phyloP scores from a whole-genome alignment of 2,797 vertebrate species.

The Sciaenops ocellatus region DNA sequence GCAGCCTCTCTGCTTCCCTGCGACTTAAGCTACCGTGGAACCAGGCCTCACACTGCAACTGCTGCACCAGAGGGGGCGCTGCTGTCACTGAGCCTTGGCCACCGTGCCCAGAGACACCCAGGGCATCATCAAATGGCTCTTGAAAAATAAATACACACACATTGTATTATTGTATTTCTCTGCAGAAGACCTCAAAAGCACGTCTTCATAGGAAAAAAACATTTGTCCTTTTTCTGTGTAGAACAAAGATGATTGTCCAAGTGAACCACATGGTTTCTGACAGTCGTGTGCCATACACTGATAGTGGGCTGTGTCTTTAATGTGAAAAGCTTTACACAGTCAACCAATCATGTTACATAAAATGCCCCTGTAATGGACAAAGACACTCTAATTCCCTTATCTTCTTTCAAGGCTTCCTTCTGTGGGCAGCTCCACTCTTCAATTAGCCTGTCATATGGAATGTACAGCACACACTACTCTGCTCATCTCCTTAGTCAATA shows the following conservation, averaged over 20 bases:
- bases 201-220: neutral
- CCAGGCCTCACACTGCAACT: slow-evolving; percentile 93
- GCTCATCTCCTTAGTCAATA: slow-evolving; percentile 32
- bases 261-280: slow-evolving; percentile 17
- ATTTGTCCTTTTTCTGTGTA: slow-evolving; percentile 1
- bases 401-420: slow-evolving; percentile 42
- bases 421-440: slow-evolving; percentile 51
- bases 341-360: slow-evolving; percentile 57
- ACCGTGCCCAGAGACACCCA: slow-evolving; percentile 83
- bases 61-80: slow-evolving; percentile 91
- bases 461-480: slow-evolving; percentile 43
- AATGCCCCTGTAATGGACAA: slow-evolving; percentile 61
- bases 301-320: slow-evolving; percentile 43
- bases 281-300: slow-evolving; percentile 26
- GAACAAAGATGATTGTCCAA: slow-evolving; percentile 8
- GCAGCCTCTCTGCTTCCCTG: slow-evolving; percentile 92
- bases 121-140: slow-evolving; percentile 97
- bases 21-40: slow-evolving; percentile 95
- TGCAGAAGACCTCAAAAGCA: neutral
- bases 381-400: slow-evolving; percentile 62
- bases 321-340: slow-evolving; percentile 43
- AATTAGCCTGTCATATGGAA: slow-evolving; percentile 56
- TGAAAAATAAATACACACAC: slow-evolving; percentile 22
- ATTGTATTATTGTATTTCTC: neutral
- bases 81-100: slow-evolving; percentile 70